A percentile compares a stretch with the other conserved stretches of the same genome.
These are phyloP conservation scores for Drosophila busckii DNA, from an alignment of 1,140 invertebrate species.

Conservation along the genomic window DNA sequence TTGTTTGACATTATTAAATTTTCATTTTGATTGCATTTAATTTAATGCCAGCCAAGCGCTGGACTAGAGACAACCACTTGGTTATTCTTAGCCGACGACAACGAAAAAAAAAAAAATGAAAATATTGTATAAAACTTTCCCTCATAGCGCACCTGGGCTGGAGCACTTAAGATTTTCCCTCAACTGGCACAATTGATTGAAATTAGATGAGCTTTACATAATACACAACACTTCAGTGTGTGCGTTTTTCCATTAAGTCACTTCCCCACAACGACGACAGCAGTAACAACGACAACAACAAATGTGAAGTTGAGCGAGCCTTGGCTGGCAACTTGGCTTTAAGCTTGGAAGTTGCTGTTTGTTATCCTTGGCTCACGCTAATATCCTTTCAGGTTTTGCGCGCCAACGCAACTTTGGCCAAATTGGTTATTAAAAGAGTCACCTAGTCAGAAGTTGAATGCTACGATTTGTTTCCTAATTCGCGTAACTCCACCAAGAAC, in stretches of 20 bases:
- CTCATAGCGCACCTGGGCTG: neutral
- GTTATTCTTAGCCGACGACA: neutral
- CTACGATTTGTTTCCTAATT: too few species aligned
- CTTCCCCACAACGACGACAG: neutral
- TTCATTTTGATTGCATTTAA: too few species aligned
- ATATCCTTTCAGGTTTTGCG: slow-evolving; percentile 48
- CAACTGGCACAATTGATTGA: slow-evolving; percentile 65
- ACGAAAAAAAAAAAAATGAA: too few species aligned
- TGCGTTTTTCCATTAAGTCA: slow-evolving; percentile 58
- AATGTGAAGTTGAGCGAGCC: neutral
- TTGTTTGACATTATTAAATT: too few species aligned
- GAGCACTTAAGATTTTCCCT: slow-evolving; percentile 14
- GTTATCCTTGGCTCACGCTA: slow-evolving; percentile 23
- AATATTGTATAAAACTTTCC: too few species aligned
- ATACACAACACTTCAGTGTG: slow-evolving; percentile 44
- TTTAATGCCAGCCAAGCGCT: too few species aligned
- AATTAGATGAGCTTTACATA: slow-evolving; percentile 73
- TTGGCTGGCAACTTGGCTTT: slow-evolving; percentile 3
- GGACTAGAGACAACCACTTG: too few species aligned
- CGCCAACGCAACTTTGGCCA: slow-evolving; percentile 52
- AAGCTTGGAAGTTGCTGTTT: slow-evolving; percentile 25
- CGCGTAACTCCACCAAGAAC: too few species aligned
- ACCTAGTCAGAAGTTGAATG: slow-evolving; percentile 18
- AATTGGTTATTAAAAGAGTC: slow-evolving; percentile 72
- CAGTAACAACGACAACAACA: too few species aligned